phyloP scores from a whole-genome alignment of 2,113 vertebrate species.

The Sula dactylatra region DNA sequence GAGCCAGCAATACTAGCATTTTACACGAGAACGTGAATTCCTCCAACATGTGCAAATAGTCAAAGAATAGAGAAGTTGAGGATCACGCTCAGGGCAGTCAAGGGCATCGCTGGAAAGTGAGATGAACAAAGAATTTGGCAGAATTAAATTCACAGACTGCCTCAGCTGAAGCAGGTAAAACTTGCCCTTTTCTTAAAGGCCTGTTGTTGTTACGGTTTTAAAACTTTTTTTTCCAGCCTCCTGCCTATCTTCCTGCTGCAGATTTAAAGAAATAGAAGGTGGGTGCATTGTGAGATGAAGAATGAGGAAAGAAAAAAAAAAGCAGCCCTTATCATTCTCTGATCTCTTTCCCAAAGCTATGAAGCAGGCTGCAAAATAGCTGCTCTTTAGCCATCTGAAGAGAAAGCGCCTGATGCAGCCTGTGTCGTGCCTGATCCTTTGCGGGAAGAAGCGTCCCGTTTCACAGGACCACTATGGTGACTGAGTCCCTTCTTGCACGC shows the following conservation, averaged over 20 bases:
- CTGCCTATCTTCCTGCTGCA: background rate
- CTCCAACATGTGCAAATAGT: background rate
- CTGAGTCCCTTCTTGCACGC: background rate
- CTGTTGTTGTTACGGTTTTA: background rate
- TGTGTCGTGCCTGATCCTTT: rapidly evolving
- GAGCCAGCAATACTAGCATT: background rate
- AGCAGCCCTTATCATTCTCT: background rate
- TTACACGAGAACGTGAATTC: background rate
- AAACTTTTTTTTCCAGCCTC: background rate
- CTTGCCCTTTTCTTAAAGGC: background rate
- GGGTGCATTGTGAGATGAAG: background rate
- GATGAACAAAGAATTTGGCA: slow-evolving; percentile 1
- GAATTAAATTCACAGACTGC: background rate
- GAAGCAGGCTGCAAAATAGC: background rate
- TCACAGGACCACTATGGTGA: background rate
- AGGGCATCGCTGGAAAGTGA: background rate
- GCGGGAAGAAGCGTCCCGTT: rapidly evolving
- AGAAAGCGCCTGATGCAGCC: background rate
- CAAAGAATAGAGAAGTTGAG: background rate
- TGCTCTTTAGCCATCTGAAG: rapidly evolving
- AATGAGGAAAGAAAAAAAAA: background rate
- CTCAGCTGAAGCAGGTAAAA: slow-evolving; percentile 1
- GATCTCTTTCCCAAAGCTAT: background rate
- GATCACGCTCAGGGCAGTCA: background rate
- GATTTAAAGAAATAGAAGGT: background rate